These are phyloP conservation scores for Hyles euphorbiae DNA, from an alignment of 1,140 invertebrate genomes.

Conservation along the genomic window DNA sequence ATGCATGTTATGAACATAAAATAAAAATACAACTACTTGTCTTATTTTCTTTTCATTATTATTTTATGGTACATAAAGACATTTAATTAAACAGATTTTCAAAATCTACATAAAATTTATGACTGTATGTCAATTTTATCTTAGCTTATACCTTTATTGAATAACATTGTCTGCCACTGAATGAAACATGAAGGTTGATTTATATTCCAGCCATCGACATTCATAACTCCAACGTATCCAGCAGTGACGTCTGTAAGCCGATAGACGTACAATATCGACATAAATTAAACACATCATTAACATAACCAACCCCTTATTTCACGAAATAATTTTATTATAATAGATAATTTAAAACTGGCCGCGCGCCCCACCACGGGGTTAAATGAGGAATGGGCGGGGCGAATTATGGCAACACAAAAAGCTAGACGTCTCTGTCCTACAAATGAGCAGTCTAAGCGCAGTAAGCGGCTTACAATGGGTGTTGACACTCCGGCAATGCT, in stretches of 20 bases:
- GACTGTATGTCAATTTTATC: too few relatives aligned
- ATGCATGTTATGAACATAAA: too few relatives aligned
- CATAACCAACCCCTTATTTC: slow-evolving; percentile 72
- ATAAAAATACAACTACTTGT: too few relatives aligned
- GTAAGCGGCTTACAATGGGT: slow-evolving; percentile 68
- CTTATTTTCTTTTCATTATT: too few relatives aligned
- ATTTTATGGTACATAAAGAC: too few relatives aligned
- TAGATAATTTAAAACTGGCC: slow-evolving; percentile 74
- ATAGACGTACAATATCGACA: slow-evolving; percentile 29
- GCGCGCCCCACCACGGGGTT: slow-evolving; percentile 63
- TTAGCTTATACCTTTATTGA: too few relatives aligned
- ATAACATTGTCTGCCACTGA: too few relatives aligned
- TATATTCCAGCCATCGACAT: slow-evolving; percentile 5
- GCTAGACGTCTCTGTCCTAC: slow-evolving; percentile 55
- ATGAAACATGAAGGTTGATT: slow-evolving; percentile 1
- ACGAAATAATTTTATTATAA: slow-evolving; percentile 74
- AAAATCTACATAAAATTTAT: too few relatives aligned
- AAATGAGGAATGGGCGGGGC: slow-evolving; percentile 64
- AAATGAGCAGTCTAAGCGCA: slow-evolving; percentile 65
- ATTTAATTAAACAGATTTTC: too few relatives aligned
- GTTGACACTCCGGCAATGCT: slow-evolving; percentile 37
- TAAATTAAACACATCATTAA: slow-evolving; percentile 70
- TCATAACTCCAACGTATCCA: too few relatives aligned
- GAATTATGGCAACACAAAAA: slow-evolving; percentile 51
- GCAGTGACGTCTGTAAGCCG: too few relatives aligned